These are phyloP conservation scores for Distichodus sexfasciatus DNA, from an alignment of 2,797 vertebrate species.

Conservation along the genomic window DNA sequence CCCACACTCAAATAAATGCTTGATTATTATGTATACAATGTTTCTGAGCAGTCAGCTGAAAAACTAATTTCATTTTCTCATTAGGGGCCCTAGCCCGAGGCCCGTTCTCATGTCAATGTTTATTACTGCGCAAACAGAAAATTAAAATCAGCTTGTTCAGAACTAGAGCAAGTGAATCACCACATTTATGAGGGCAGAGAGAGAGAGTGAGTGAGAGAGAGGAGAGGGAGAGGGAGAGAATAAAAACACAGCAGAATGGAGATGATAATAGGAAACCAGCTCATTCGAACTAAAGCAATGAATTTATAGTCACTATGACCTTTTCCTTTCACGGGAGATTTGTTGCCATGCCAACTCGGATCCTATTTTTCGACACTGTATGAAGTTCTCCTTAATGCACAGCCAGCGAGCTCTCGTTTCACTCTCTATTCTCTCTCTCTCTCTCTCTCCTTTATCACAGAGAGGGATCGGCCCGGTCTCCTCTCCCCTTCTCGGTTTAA, in stretches of 20 bases:
- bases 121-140: slow-evolving; percentile 96
- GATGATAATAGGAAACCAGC: slow-evolving; percentile 70
- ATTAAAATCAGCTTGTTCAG: slow-evolving; percentile 94
- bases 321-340: slow-evolving; percentile 69
- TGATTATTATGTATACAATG: slow-evolving; percentile 99
- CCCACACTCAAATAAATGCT: slow-evolving; percentile 86
- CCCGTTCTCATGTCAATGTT: slow-evolving; percentile 95
- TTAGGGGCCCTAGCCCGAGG: slow-evolving; percentile 87
- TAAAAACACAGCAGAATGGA: slow-evolving; percentile 61
- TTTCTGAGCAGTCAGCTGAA: slow-evolving; percentile 99
- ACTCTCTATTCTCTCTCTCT: slow-evolving; percentile 42
- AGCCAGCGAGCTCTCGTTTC: no score
- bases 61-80: slow-evolving; percentile 99
- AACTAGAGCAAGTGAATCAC: slow-evolving; percentile 75
- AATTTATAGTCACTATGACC: slow-evolving; percentile 73
- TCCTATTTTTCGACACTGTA: slow-evolving; percentile 65
- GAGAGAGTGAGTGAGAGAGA: slow-evolving; percentile 23
- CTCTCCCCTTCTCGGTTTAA: slow-evolving; percentile 43
- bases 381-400: slow-evolving; percentile 47
- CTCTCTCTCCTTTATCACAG: slow-evolving; percentile 42
- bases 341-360: slow-evolving; percentile 66
- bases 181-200: slow-evolving; percentile 62
- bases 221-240: slow-evolving; percentile 17
- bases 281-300: slow-evolving; percentile 66
- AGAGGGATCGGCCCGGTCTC: slow-evolving; percentile 28